phyloP scores from a whole-genome alignment of 1,140 invertebrate species.

The Delia radicum region DNA sequence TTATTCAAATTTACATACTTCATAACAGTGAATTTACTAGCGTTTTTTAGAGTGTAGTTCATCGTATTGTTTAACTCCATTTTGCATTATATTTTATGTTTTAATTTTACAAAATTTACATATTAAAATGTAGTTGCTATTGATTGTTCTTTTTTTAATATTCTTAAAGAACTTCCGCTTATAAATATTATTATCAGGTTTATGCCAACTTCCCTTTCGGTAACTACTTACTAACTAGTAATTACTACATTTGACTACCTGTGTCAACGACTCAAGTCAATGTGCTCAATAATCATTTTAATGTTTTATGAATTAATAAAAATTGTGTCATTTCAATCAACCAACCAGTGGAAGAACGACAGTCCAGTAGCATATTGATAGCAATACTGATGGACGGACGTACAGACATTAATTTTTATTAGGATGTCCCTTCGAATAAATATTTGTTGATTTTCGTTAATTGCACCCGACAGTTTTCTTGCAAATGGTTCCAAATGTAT shows the following conservation, averaged over 20 bases:
- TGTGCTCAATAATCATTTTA: not conserved
- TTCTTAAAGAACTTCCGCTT: constrained; percentile 1
- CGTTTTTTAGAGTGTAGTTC: too few relatives aligned
- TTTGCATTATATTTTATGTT: not conserved
- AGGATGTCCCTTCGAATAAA: too few relatives aligned
- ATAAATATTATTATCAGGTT: not conserved
- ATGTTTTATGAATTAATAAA: not conserved
- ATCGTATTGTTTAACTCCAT: not conserved
- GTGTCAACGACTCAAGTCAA: not conserved
- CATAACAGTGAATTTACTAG: too few relatives aligned
- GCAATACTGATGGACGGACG: not conserved
- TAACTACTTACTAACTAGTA: not conserved
- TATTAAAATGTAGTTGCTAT: not conserved
- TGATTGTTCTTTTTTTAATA: not conserved
- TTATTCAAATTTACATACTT: too few relatives aligned
- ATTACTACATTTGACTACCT: not conserved
- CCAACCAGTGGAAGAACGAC: not conserved
- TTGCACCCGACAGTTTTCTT: not conserved
- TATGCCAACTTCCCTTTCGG: not conserved
- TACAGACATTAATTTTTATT: not conserved
- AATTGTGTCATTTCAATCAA: not conserved
- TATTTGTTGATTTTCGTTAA: not conserved
- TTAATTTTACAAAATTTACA: not conserved
- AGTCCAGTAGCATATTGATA: not conserved
- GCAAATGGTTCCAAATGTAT: too few relatives aligned